A percentile compares a stretch with the other conserved stretches of the same genome.
phyloP scores from a whole-genome alignment of 2,797 vertebrate species.

The Tenualosa thibaudeaui region DNA sequence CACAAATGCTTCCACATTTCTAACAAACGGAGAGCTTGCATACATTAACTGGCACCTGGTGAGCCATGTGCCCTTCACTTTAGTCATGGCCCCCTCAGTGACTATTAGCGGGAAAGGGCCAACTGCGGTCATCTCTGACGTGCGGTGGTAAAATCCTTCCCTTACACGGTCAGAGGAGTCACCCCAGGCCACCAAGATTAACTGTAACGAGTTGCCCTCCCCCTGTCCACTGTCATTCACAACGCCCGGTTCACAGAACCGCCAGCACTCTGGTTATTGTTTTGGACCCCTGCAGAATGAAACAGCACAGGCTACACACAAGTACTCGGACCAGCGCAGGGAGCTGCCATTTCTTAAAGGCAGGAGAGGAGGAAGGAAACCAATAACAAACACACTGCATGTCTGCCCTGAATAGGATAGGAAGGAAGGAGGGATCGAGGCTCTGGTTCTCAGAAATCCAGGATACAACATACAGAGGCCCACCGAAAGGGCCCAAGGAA shows the following conservation, averaged over 20 bases:
- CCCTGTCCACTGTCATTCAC: not conserved
- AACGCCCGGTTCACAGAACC: not conserved
- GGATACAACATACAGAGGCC: not conserved
- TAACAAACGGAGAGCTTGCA: not conserved
- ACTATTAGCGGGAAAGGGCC: slow-evolving; percentile 12
- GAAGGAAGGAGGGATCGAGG: slow-evolving; percentile 6
- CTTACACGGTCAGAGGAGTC: not conserved
- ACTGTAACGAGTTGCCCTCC: slow-evolving; percentile 4
- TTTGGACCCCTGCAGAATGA: not conserved
- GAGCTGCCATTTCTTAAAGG: not conserved
- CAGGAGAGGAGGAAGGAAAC: not conserved
- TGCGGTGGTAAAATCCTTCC: not conserved
- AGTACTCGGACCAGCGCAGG: not conserved
- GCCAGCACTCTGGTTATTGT: not conserved
- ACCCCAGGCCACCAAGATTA: not conserved
- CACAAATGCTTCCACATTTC: not conserved
- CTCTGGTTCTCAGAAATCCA: not conserved
- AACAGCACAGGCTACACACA: not conserved
- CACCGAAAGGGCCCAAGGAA: not conserved
- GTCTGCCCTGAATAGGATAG: slow-evolving; percentile 5
- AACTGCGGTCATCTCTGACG: slow-evolving; percentile 22
- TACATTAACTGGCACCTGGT: not conserved
- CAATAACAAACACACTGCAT: not conserved
- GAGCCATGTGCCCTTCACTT: not conserved
- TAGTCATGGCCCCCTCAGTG: not conserved